Conservation (phyloP, 1,140 invertebrate genomes). For the Stenopsyche tienmushanensis region DNA sequence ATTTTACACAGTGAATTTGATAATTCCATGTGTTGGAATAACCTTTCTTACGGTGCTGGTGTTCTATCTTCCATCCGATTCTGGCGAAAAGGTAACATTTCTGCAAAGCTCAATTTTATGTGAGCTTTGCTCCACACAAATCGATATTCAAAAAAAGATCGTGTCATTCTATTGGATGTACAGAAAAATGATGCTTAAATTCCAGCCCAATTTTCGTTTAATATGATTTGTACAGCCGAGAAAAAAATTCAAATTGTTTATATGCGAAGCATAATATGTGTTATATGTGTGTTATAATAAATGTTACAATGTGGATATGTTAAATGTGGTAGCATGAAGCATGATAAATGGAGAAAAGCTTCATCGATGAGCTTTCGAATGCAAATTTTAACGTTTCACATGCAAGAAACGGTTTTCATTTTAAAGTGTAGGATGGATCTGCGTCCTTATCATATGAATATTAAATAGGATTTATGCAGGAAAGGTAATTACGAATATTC, state of each 20-base stretch:
- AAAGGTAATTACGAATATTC: too few relatives aligned
- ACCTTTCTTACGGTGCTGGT: conserved; percentile 94
- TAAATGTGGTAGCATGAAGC: conserved; percentile 35
- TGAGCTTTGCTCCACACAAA: background rate
- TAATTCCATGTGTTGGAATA: conserved; percentile 87
- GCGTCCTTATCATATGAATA: too few relatives aligned
- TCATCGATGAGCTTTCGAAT: conserved; percentile 16
- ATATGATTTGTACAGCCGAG: too few relatives aligned
- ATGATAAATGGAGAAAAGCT: conserved; percentile 20
- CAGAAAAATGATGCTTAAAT: background rate
- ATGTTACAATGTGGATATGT: conserved; percentile 34
- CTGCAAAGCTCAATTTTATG: background rate
- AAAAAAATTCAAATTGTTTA: too few relatives aligned
- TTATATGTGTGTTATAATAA: too few relatives aligned
- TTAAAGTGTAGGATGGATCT: too few relatives aligned
- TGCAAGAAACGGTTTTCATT: too few relatives aligned
- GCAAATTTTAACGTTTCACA: too few relatives aligned
- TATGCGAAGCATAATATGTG: too few relatives aligned
- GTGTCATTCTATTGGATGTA: conserved; percentile 11
- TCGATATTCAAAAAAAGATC: too few relatives aligned
- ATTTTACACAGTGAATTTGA: conserved; percentile 90
- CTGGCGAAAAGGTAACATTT: conserved; percentile 80
- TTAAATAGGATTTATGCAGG: too few relatives aligned
- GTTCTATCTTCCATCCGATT: conserved; percentile 94
- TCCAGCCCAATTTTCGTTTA: too few relatives aligned